Evolutionary conservation across 2,888 invertebrate species (phyloP).

Genomic region (Pilophorus perplexus): DNA sequence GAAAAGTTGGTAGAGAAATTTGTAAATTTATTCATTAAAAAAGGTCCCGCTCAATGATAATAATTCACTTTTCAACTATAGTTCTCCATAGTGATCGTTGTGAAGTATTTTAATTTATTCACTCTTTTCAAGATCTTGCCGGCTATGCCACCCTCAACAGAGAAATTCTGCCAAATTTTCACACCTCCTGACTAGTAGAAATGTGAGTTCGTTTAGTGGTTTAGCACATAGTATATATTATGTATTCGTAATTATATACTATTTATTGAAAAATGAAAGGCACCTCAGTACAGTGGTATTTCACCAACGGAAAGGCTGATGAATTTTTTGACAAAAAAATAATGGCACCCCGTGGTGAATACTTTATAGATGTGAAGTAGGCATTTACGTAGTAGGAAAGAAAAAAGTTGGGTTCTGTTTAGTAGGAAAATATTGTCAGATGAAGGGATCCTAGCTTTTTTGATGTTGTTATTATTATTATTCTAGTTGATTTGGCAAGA

Average conservation of each 20-base stretch:
- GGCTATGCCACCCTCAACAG: too few species aligned
- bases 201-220: conserved; percentile 31
- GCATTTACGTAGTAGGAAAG: conserved; percentile 14
- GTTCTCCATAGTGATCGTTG: too few species aligned
- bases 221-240: conserved; percentile 36
- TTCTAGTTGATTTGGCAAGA: conserved; percentile 4
- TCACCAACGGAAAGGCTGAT: conserved; percentile 38
- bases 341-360: conserved; percentile 32
- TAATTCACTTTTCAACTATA: too few species aligned
- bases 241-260: conserved; percentile 9
- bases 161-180: too few species aligned
- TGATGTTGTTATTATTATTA: conserved; percentile 25
- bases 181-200: neutral
- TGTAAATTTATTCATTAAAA: too few species aligned
- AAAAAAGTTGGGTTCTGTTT: conserved; percentile 22
- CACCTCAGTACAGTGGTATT: conserved; percentile 47
- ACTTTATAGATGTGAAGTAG: conserved; percentile 39
- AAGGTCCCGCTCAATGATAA: too few species aligned
- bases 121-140: too few species aligned
- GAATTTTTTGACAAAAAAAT: too few species aligned
- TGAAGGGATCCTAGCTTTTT: conserved; percentile 23
- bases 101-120: too few species aligned
- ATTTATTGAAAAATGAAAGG: conserved; percentile 37
- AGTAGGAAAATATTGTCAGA: too few species aligned
- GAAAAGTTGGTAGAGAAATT: too few species aligned